phyloP scores from a whole-genome alignment of 2,797 vertebrate genomes.

The Falco concolor region DNA sequence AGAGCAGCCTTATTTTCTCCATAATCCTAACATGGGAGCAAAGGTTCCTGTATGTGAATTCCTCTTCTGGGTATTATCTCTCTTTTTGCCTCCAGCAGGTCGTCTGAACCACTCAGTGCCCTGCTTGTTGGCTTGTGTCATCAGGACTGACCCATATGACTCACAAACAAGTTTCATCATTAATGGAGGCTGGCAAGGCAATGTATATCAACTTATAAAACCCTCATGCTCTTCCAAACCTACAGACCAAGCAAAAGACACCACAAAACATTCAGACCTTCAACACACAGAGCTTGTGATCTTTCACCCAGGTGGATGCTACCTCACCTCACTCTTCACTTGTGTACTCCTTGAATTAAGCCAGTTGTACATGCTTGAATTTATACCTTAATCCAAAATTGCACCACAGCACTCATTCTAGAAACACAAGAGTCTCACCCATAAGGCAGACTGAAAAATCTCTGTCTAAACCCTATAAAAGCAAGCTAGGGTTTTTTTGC shows the following conservation, averaged over 20 bases:
- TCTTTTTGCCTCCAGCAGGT: neutral
- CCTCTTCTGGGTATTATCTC: neutral
- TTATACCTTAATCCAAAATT: neutral
- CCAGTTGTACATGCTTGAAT: neutral
- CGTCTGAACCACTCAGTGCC: neutral
- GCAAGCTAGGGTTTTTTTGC: neutral
- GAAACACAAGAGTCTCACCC: neutral
- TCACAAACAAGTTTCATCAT: neutral
- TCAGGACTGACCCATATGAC: neutral
- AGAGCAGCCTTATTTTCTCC: neutral
- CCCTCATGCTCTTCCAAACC: neutral
- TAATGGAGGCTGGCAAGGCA: rapidly evolving
- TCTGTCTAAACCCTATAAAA: neutral
- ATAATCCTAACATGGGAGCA: neutral
- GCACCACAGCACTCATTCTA: neutral
- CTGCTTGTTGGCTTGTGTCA: neutral
- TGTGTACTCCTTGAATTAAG: neutral
- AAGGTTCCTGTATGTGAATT: neutral
- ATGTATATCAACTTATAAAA: neutral
- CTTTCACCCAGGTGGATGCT: neutral
- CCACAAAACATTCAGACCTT: neutral
- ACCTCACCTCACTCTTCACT: neutral
- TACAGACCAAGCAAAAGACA: neutral
- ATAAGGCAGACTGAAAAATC: neutral
- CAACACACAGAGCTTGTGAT: neutral